phyloP scores from a whole-genome alignment of 2,797 vertebrate genomes.

The Lepidocolaptes lacrymiger region DNA sequence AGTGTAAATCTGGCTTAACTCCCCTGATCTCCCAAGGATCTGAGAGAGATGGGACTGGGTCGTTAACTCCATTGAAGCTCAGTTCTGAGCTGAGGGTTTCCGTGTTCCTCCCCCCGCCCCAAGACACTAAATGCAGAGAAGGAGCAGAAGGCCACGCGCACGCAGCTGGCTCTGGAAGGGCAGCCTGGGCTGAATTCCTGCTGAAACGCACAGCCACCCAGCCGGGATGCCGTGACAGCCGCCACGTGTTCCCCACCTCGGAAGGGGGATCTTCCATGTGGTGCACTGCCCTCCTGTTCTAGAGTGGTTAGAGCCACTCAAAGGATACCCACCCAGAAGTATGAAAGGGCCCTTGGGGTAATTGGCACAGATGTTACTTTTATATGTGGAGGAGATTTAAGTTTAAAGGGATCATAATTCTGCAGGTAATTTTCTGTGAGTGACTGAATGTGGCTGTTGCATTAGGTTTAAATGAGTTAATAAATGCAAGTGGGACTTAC shows the following conservation, averaged over 20 bases:
- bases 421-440: constrained; percentile 81
- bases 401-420: constrained; percentile 79
- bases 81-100: constrained; percentile 66
- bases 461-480: constrained; percentile 83
- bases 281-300: not conserved
- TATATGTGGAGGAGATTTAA: constrained; percentile 73
- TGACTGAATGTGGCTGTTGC: constrained; percentile 84
- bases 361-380: constrained; percentile 71
- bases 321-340: constrained; percentile 59
- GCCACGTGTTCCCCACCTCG: not conserved
- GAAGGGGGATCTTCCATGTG: not conserved
- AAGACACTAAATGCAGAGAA: not conserved
- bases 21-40: not conserved
- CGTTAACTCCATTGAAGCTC: constrained; percentile 69
- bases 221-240: not conserved
- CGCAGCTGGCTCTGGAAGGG: not conserved
- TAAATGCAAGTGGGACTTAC: constrained; percentile 84
- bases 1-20: not conserved
- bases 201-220: not conserved
- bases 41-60: constrained; percentile 25
- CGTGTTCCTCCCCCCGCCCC: not conserved
- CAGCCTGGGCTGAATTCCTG: not conserved
- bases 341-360: constrained; percentile 73
- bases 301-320: constrained; percentile 21
- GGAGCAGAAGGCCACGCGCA: not conserved